Percentiles rank a stretch among this genome's conserved stretches.
These are phyloP conservation scores for Bathynomus jamesi DNA, from an alignment of 1,140 invertebrate genomes.

Conservation along the genomic window DNA sequence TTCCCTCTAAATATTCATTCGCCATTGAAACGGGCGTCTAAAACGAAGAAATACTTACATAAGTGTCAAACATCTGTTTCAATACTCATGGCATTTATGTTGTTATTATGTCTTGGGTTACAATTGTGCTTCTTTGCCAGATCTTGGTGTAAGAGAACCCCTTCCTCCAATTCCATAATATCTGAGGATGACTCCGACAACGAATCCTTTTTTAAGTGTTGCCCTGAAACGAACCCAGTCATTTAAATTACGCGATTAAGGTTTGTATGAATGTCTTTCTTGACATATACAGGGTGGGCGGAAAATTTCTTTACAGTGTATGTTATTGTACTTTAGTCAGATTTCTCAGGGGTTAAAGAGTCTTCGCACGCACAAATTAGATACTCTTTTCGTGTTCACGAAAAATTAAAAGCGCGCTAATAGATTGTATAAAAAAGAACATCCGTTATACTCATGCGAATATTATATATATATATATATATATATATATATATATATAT, in stretches of 20 bases:
- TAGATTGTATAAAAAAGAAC: too few species aligned
- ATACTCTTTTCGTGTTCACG: too few species aligned
- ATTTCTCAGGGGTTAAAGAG: too few species aligned
- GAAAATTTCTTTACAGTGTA: conserved; percentile 8
- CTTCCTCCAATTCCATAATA: conserved; percentile 90
- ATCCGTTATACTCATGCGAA: too few species aligned
- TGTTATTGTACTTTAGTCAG: too few species aligned
- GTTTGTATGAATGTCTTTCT: neutral
- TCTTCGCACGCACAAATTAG: too few species aligned
- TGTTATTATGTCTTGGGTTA: conserved; percentile 78
- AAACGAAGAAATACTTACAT: conserved; percentile 64
- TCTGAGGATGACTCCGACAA: conserved; percentile 89
- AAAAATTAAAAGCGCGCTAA: too few species aligned
- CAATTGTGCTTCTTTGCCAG: conserved; percentile 67
- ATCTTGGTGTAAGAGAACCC: conserved; percentile 65
- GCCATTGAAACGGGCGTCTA: too few species aligned
- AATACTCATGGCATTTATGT: conserved; percentile 77
- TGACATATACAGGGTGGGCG: conserved; percentile 2
- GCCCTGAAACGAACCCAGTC: conserved; percentile 49
- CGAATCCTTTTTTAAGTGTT: conserved; percentile 80
- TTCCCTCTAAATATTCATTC: too few species aligned
- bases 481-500: too few species aligned
- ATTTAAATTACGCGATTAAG: neutral
- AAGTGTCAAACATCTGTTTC: conserved; percentile 97
- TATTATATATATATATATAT: too few species aligned